Percentiles rank a stretch among this genome's conserved stretches.
These are phyloP conservation scores for Trichomalopsis sarcophagae DNA, from an alignment of 1,140 invertebrate genomes.

Conservation along the genomic window DNA sequence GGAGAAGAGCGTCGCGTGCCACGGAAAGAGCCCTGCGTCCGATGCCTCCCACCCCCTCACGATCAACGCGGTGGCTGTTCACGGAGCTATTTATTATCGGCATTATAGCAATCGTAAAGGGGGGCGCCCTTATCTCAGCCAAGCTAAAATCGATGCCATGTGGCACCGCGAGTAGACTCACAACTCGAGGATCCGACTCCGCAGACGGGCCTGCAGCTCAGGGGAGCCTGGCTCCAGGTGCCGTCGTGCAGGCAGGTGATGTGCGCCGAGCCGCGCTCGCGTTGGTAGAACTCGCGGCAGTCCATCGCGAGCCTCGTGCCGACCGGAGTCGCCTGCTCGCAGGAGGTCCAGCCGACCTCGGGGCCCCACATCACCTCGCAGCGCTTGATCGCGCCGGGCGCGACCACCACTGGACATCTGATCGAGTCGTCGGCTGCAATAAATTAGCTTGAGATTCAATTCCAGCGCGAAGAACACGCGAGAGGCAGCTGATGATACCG, in stretches of 20 bases:
- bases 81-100: too few species aligned
- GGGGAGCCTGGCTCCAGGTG: conserved; percentile 66
- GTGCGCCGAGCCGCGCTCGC: conserved; percentile 53
- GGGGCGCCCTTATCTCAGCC: too few species aligned
- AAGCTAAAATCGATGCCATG: too few species aligned
- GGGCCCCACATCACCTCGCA: conserved; percentile 63
- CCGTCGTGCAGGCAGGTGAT: conserved; percentile 68
- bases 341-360: conserved; percentile 61
- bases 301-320: conserved; percentile 63
- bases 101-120: background rate
- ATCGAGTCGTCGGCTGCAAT: conserved; percentile 50
- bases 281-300: conserved; percentile 67
- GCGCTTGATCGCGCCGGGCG: conserved; percentile 54
- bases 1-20: conserved; percentile 70
- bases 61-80: conserved; percentile 64
- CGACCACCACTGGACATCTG: conserved; percentile 58
- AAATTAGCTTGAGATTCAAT: too few species aligned
- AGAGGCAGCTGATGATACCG: background rate
- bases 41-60: conserved; percentile 64
- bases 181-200: conserved; percentile 48
- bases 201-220: conserved; percentile 65
- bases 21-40: conserved; percentile 61
- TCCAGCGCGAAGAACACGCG: too few species aligned
- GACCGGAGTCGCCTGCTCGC: conserved; percentile 59
- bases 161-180: background rate